Evolutionary conservation across 2,888 invertebrate species (phyloP), one percentile per base, ranked within the genome.

Genomic region (Pardosa pseudoannulata): DNA sequence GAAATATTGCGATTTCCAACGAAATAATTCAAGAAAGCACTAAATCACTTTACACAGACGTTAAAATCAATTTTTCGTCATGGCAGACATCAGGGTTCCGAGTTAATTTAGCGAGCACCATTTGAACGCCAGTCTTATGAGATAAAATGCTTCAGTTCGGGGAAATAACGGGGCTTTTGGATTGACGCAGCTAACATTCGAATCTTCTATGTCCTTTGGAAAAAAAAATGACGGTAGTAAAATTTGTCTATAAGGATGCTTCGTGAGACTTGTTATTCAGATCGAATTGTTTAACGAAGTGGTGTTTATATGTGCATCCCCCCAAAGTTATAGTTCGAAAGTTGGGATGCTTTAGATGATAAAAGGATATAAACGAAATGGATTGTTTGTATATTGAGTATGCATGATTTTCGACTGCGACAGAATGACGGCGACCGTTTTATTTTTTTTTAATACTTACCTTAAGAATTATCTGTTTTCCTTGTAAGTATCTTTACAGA

Each of bases 71-170:
- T 56, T 56, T 23, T 56, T 56, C 56, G 56, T 56, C 1, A 19
- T 23, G 23, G 23, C 19, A 23, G 23, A 23, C 23, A 23, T 56
- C 19, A 56, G 23, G 56, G 56, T 23, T 56, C 56, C 16, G 23
- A 56, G 56, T 56, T 56, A 56, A 56, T 56, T 56, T 56, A 56
- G 56, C 56, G 56, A 56, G 23, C 56, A 56, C 56, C 56, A 56
- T 56, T 56, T 23, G 56, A 23, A 56, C 56, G 56, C 23, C 56
- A 56, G 23, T 11, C 56, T 23, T 19, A 56, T 23, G 56, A 56
- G 56, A 56, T 56, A 56, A n/a, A 56, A 56, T 56, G 56, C 56
- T 56, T 23, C 56, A 11, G 41, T 13, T 46, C 6, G 11, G n/a
- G 16, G 16, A 46, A 46, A 46, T 46, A 46, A 13, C 36, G 36